These are phyloP conservation scores for Phragmatobia fuliginosa DNA, from an alignment of 2,888 invertebrate genomes.

Conservation along the genomic window DNA sequence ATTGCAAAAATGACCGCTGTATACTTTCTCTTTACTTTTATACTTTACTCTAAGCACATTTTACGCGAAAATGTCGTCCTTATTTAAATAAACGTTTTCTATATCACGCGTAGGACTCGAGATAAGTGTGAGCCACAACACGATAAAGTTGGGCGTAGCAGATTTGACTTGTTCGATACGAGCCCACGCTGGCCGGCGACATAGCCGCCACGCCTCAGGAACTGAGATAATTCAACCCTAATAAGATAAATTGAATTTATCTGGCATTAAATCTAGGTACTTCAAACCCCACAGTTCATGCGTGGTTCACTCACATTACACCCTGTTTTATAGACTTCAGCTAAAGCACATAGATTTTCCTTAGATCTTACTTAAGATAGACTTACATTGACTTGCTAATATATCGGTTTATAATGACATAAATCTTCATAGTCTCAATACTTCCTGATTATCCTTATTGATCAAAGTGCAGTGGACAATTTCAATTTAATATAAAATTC, in stretches of 20 bases:
- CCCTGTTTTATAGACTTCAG: conserved; percentile 55
- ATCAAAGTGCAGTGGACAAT: background rate
- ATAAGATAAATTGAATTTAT: conserved; percentile 76
- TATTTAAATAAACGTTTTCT: conserved; percentile 46
- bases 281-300: conserved; percentile 60
- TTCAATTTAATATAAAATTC: background rate
- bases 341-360: conserved; percentile 58
- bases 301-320: conserved; percentile 63
- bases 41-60: conserved; percentile 26
- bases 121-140: conserved; percentile 45
- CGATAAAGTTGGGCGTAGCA: conserved; percentile 37
- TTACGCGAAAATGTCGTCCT: conserved; percentile 38
- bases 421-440: conserved; percentile 2
- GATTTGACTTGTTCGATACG: conserved; percentile 50
- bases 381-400: conserved; percentile 26
- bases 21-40: conserved; percentile 12
- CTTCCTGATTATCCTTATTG: conserved; percentile 7
- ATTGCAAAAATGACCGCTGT: conserved; percentile 22
- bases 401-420: conserved; percentile 24
- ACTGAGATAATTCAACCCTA: conserved; percentile 61
- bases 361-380: conserved; percentile 42
- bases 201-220: conserved; percentile 52
- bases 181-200: conserved; percentile 64
- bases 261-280: conserved; percentile 69
- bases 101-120: conserved; percentile 49